Conservation (phyloP, 2,888 invertebrate genomes). For the Trisateles emortualis region DNA sequence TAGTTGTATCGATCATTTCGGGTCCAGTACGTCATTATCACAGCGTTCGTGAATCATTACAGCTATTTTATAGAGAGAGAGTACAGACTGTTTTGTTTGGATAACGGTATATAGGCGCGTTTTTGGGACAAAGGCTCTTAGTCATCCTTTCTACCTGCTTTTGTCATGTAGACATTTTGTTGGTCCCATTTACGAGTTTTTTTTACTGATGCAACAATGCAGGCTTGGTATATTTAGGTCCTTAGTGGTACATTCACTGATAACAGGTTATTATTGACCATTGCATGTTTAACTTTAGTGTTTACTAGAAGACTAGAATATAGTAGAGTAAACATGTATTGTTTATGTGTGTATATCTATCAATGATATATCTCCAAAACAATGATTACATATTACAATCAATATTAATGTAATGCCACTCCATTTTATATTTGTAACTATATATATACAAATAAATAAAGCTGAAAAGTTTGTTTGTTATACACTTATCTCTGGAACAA, state of each 20-base stretch:
- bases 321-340: constrained; percentile 41
- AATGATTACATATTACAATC: background rate
- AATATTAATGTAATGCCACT: background rate
- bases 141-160: constrained; percentile 76
- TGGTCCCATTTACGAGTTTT: constrained; percentile 45
- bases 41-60: constrained; percentile 65
- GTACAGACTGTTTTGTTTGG: constrained; percentile 76
- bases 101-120: constrained; percentile 80
- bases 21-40: constrained; percentile 59
- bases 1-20: constrained; percentile 74
- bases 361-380: constrained; percentile 26
- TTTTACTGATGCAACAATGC: constrained; percentile 45
- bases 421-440: background rate
- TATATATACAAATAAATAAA: too few relatives aligned
- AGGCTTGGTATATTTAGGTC: constrained; percentile 23
- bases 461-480: too few relatives aligned
- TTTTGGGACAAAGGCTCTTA: constrained; percentile 82
- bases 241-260: constrained; percentile 34
- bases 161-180: constrained; percentile 66
- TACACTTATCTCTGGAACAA: too few relatives aligned
- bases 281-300: constrained; percentile 26
- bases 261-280: constrained; percentile 31
- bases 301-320: constrained; percentile 36
- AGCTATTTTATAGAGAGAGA: constrained; percentile 70
- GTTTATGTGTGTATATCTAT: constrained; percentile 38